Conservation (phyloP, 1,140 invertebrate species). For the Tribolium castaneum region DNA sequence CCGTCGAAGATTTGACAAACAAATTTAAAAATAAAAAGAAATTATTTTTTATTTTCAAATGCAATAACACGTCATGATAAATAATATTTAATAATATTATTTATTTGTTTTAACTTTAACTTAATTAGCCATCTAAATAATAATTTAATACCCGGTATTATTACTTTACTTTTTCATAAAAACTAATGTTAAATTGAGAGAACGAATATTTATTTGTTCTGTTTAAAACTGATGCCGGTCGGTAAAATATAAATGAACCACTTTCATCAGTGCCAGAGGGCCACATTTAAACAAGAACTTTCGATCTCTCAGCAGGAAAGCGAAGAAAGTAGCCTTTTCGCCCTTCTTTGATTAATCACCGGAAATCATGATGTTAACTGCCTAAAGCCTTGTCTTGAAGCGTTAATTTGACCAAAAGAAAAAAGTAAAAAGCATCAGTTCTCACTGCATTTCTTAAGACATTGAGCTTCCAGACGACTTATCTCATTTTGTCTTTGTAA, state of each 20-base stretch:
- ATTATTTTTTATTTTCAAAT: not conserved
- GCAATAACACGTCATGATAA: not conserved
- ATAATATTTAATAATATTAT: no score
- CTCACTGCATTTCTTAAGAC: no score
- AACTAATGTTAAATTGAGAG: no score
- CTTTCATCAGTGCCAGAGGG: constrained; percentile 14
- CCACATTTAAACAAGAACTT: constrained; percentile 5
- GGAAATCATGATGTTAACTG: not conserved
- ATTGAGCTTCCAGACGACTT: no score
- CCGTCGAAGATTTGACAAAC: not conserved
- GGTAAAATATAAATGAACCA: not conserved
- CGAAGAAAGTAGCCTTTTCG: not conserved
- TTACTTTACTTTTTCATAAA: no score
- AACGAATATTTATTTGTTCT: no score
- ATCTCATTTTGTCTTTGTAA: no score
- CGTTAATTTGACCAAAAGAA: not conserved
- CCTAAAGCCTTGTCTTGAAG: not conserved
- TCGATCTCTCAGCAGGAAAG: constrained; percentile 1
- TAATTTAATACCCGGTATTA: no score
- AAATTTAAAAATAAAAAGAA: not conserved
- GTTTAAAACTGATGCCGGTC: not conserved
- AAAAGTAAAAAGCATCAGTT: not conserved
- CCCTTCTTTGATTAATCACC: not conserved
- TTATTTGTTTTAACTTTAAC: no score
- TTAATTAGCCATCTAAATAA: no score